Evolutionary conservation across 1,140 invertebrate genomes (phyloP), one percentile per base, ranked within the genome.

Genomic region (Caenorhabditis inopinata): DNA sequence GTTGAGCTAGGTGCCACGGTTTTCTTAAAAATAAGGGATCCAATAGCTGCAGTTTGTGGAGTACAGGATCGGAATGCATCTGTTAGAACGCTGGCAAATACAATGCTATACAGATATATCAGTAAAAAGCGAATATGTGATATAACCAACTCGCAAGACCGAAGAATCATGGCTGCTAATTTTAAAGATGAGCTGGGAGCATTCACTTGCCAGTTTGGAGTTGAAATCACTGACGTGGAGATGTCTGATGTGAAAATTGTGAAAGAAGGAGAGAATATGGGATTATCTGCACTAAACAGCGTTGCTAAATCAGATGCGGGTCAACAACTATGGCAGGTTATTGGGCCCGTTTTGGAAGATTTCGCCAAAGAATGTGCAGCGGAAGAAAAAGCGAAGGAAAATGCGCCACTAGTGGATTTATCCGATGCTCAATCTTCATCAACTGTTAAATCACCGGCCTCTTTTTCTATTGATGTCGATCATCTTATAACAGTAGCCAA

Each of bases 181-280:
- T 82, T 83, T 23, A 82, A 83, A 78, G 76, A 82, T 51, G 83
- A 83, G 74, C 46, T 83, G 35, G 81, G 77, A 14, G 29, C 45
- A 11, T 83, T 83, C 45, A 83, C 82, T 5, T 49, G 27, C n/a
- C 80, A 80, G 38, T 83, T 68, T 68, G 83, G 83, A 47, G 48
- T 83, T n/a, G 81, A 83, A 49, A 82, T 83, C 5, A 83, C 83
- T 0, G 74, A 83, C 12, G 78, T 83, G 2, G 83, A 83, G 45
- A 53, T 83, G 47, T 83, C 82, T 6, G 83, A 83, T 51, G 73
- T 83, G 29, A 83, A 83, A 47, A 78, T 83, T 35, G 25, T 83
- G 14, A 80, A 83, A 49, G 83, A 83, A 76, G 83, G 82, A 21
- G 81, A 83, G 62, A 83, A 83, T 76, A 80, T 81, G 80, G 83